phyloP scores from a whole-genome alignment of 2,113 vertebrate species.

The Gambusia affinis region DNA sequence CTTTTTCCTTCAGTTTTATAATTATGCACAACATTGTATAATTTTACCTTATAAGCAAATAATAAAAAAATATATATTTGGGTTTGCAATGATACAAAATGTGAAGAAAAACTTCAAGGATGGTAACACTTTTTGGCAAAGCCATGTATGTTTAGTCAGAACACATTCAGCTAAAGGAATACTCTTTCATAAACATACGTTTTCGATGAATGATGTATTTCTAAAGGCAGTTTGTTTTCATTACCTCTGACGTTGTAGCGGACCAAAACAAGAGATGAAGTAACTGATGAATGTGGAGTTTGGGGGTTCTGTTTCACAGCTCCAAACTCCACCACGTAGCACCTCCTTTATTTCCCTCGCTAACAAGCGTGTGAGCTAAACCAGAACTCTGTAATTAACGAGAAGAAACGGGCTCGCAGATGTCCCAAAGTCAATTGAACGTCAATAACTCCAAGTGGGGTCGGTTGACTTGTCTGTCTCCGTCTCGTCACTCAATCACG shows the following conservation, averaged over 20 bases:
- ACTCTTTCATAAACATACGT: too few species aligned
- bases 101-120: too few species aligned
- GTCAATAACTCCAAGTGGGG: slow-evolving; percentile 69
- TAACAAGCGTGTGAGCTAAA: slow-evolving; percentile 47
- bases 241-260: background rate
- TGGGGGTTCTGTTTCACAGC: background rate
- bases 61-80: too few species aligned
- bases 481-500: slow-evolving; percentile 9
- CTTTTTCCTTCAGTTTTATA: too few species aligned
- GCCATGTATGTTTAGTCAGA: too few species aligned
- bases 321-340: slow-evolving; percentile 44
- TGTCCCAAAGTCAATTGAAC: slow-evolving; percentile 72
- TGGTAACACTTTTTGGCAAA: too few species aligned
- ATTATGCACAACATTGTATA: too few species aligned
- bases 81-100: too few species aligned
- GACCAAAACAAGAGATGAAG: background rate
- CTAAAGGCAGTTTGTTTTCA: too few species aligned
- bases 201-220: too few species aligned
- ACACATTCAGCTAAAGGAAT: too few species aligned
- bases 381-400: slow-evolving; percentile 66
- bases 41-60: too few species aligned
- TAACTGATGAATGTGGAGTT: background rate
- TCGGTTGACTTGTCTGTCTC: slow-evolving; percentile 36
- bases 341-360: slow-evolving; percentile 30
- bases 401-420: slow-evolving; percentile 58